These are phyloP conservation scores for Actinostola sp. DNA, from an alignment of 92 coral and sea anemone species.

Conservation along the genomic window DNA sequence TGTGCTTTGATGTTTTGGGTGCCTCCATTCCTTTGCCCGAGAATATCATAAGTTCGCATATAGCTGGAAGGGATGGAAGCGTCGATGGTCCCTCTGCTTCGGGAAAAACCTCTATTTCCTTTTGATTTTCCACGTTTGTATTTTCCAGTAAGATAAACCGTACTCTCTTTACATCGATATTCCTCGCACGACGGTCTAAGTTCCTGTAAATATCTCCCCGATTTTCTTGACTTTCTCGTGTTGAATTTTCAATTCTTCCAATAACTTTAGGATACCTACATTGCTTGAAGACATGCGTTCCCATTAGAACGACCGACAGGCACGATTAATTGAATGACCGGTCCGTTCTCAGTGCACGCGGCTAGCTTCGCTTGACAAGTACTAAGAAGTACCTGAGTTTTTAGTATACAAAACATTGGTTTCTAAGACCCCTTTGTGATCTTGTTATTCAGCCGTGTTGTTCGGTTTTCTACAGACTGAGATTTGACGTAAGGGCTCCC, in stretches of 20 bases:
- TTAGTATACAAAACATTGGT: constrained; percentile 28
- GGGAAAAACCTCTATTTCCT: constrained; percentile 38
- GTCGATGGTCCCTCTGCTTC: constrained; percentile 29
- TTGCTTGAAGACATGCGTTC: constrained; percentile 3
- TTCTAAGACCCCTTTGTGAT: constrained; percentile 24
- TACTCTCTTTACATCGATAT: constrained; percentile 32
- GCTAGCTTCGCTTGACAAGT: no score
- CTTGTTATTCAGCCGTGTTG: constrained; percentile 6
- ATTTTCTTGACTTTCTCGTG: neutral
- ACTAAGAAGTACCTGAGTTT: no score
- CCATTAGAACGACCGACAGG: no score
- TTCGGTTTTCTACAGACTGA: neutral
- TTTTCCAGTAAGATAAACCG: constrained; percentile 63
- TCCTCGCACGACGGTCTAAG: neutral
- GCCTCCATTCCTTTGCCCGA: constrained; percentile 17
- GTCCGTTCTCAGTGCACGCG: no score
- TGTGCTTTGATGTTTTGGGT: constrained; percentile 6
- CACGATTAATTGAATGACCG: no score
- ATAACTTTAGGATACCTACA: constrained; percentile 6
- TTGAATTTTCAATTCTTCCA: neutral
- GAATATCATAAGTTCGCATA: constrained; percentile 80
- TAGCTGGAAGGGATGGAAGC: constrained; percentile 80
- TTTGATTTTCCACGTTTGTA: constrained; percentile 9
- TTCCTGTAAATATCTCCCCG: neutral
- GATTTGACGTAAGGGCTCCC: constrained; percentile 21